These are phyloP conservation scores for Lucifuga dentata DNA, from an alignment of 2,113 vertebrate genomes.

Conservation along the genomic window DNA sequence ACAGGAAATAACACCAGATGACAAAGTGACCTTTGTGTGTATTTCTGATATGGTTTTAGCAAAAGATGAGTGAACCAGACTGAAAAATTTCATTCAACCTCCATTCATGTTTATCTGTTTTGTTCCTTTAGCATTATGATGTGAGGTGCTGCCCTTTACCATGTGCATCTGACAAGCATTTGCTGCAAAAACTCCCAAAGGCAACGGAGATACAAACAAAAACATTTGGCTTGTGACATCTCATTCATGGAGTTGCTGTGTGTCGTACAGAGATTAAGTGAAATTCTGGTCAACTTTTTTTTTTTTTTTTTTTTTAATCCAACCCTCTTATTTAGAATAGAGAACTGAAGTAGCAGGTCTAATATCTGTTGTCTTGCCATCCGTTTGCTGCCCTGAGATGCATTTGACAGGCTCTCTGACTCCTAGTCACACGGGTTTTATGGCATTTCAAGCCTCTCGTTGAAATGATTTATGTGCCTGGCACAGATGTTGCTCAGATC, in stretches of 20 bases:
- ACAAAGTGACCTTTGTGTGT: slow-evolving; percentile 56
- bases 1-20: slow-evolving; percentile 47
- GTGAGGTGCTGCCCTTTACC: background rate
- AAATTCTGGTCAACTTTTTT: slow-evolving; percentile 48
- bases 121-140: rapidly evolving
- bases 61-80: background rate
- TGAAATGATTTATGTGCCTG: slow-evolving; percentile 84
- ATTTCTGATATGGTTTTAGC: slow-evolving; percentile 45
- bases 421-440: slow-evolving; percentile 78
- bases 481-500: slow-evolving; percentile 87
- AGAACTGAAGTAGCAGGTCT: slow-evolving; percentile 68
- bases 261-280: slow-evolving; percentile 10
- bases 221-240: background rate
- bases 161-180: background rate
- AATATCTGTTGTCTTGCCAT: slow-evolving; percentile 73
- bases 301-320: slow-evolving; percentile 24
- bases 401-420: slow-evolving; percentile 78
- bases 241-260: background rate
- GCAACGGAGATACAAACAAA: slow-evolving; percentile 8
- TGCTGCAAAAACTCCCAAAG: background rate
- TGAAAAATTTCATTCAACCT: slow-evolving; percentile 15
- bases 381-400: slow-evolving; percentile 57
- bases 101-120: background rate
- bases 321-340: slow-evolving; percentile 55
- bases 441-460: slow-evolving; percentile 80